phyloP scores from a whole-genome alignment of 2,797 vertebrate species.

The Fistularia commersonii region DNA sequence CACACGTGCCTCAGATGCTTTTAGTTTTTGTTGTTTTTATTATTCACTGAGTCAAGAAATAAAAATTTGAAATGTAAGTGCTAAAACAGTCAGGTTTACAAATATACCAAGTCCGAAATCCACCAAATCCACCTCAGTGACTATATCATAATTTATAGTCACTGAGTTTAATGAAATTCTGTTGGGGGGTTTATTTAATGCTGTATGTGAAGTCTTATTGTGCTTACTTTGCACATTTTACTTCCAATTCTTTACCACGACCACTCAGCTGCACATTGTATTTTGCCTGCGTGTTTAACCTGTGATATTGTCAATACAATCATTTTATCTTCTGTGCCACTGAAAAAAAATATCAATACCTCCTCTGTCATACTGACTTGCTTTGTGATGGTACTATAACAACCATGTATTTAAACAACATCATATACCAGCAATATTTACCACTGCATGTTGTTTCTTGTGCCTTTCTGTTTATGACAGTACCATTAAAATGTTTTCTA shows the following conservation, averaged over 20 bases:
- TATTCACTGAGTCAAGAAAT: too few relatives aligned
- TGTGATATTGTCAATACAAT: slow-evolving; percentile 5
- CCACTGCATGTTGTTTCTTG: not conserved
- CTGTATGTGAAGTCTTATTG: not conserved
- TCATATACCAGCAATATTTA: slow-evolving; percentile 8
- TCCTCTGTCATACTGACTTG: slow-evolving; percentile 20
- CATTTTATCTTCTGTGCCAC: slow-evolving; percentile 13
- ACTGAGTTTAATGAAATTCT: too few relatives aligned
- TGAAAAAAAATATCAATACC: slow-evolving; percentile 15
- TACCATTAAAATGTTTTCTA: too few relatives aligned
- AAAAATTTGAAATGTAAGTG: slow-evolving; percentile 3
- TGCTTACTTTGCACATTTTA: slow-evolving; percentile 11
- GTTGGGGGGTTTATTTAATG: too few relatives aligned
- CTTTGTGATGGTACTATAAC: slow-evolving; percentile 18
- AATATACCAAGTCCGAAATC: too few relatives aligned
- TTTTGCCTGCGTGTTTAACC: slow-evolving; percentile 9
- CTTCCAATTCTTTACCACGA: slow-evolving; percentile 7
- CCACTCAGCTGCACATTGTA: slow-evolving; percentile 16
- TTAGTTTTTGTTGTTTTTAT: too few relatives aligned
- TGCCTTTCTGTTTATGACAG: not conserved
- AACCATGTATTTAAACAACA: slow-evolving; percentile 17
- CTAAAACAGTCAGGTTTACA: not conserved
- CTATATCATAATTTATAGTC: too few relatives aligned
- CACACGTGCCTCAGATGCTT: too few relatives aligned
- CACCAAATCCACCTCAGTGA: too few relatives aligned